These are phyloP conservation scores for Sorex araneus DNA, from an alignment of 2,113 vertebrate genomes.

Conservation along the genomic window DNA sequence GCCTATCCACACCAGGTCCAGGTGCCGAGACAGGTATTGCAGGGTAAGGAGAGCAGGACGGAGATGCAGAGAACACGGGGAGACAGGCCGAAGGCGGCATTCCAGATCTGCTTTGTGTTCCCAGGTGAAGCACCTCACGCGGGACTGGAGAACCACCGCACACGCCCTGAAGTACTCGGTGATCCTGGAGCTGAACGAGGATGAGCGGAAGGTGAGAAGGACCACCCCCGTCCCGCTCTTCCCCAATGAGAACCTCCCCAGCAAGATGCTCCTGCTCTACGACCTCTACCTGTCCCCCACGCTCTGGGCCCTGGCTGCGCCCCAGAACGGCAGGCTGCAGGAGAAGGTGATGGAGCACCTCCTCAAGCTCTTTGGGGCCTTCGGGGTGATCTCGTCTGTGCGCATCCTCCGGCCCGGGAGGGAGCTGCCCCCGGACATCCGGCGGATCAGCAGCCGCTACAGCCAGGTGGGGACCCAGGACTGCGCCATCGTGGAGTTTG, in stretches of 20 bases:
- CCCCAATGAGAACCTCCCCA: slow-evolving; percentile 96
- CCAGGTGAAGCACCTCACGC: slow-evolving; percentile 97
- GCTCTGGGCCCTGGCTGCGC: slow-evolving; percentile 84
- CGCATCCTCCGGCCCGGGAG: slow-evolving; percentile 95
- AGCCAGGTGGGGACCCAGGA: slow-evolving; percentile 94
- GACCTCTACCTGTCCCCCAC: slow-evolving; percentile 93
- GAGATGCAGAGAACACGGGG: accelerated
- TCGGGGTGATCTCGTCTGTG: slow-evolving; percentile 95
- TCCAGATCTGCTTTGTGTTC: slow-evolving; percentile 62
- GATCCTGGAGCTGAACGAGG: slow-evolving; percentile 94
- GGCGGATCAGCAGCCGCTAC: slow-evolving; percentile 94
- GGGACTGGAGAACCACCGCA: slow-evolving; percentile 98
- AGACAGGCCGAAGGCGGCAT: not conserved
- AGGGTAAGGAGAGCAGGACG: not conserved
- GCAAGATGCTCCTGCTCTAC: slow-evolving; percentile 96
- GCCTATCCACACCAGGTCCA: not conserved
- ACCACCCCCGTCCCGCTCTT: slow-evolving; percentile 94
- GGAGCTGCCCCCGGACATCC: slow-evolving; percentile 95
- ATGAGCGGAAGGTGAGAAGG: slow-evolving; percentile 95
- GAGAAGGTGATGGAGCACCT: slow-evolving; percentile 97
- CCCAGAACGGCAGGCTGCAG: slow-evolving; percentile 89
- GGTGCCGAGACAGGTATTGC: not conserved
- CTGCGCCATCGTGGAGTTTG: slow-evolving; percentile 97
- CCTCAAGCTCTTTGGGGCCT: slow-evolving; percentile 95
- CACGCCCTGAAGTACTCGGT: slow-evolving; percentile 94